phyloP scores from a whole-genome alignment of 2,888 invertebrate species.

The Epicampocera succincta region DNA sequence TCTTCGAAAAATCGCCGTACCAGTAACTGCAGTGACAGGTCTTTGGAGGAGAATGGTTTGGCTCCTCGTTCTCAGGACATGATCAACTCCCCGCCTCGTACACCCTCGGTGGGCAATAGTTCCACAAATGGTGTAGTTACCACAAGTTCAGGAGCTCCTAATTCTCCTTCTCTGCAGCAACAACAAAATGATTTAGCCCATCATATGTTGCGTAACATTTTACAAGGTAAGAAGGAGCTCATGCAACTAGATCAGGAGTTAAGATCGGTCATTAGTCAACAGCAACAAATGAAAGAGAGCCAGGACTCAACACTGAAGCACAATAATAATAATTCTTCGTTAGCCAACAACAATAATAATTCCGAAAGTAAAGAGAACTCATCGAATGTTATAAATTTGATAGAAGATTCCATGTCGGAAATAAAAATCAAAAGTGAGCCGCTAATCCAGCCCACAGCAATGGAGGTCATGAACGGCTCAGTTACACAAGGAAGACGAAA shows the following conservation, averaged over 20 bases:
- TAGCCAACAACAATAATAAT: constrained; percentile 72
- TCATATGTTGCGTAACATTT: constrained; percentile 94
- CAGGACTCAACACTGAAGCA: constrained; percentile 80
- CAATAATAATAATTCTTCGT: constrained; percentile 73
- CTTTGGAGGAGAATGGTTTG: constrained; percentile 82
- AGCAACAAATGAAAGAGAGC: constrained; percentile 80
- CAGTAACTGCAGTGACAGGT: constrained; percentile 78
- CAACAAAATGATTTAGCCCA: constrained; percentile 85
- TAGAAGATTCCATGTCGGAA: constrained; percentile 76
- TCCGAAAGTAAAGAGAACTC: constrained; percentile 62
- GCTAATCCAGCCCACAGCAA: constrained; percentile 74
- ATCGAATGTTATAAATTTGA: constrained; percentile 81
- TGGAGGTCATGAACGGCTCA: constrained; percentile 72
- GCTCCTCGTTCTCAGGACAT: constrained; percentile 76
- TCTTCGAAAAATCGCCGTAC: constrained; percentile 73
- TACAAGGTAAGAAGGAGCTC: constrained; percentile 93
- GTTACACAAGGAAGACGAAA: constrained; percentile 72
- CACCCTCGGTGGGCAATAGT: constrained; percentile 72
- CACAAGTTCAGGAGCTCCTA: constrained; percentile 66
- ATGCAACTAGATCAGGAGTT: constrained; percentile 88
- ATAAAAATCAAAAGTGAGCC: constrained; percentile 80
- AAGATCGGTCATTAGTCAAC: constrained; percentile 83
- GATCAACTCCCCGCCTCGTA: constrained; percentile 75
- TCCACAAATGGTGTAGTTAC: constrained; percentile 71
- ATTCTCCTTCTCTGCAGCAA: constrained; percentile 74